These are phyloP conservation scores for Kryptolebias ocellatus DNA, from an alignment of 2,797 vertebrate species.

Conservation along the genomic window DNA sequence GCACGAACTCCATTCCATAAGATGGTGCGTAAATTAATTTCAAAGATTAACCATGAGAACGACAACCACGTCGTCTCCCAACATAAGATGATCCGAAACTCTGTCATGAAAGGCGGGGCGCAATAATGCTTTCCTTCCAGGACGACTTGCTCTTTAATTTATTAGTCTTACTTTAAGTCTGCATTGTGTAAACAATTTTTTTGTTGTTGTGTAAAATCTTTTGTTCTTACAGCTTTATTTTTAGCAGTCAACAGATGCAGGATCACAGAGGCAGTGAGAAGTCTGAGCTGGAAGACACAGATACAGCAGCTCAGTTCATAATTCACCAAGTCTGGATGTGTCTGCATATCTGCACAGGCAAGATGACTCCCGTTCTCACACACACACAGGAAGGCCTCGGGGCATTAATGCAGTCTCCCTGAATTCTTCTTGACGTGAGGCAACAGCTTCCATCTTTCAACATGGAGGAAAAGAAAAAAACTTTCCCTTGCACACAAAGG, in stretches of 20 bases:
- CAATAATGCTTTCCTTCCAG: too few relatives aligned
- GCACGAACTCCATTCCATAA: too few relatives aligned
- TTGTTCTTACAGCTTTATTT: neutral
- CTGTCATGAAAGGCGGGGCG: too few relatives aligned
- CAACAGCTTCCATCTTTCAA: neutral
- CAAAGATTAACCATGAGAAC: too few relatives aligned
- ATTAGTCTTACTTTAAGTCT: too few relatives aligned
- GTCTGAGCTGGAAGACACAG: too few relatives aligned
- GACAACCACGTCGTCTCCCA: too few relatives aligned
- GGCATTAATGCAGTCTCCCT: neutral
- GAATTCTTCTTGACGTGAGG: neutral
- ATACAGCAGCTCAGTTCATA: neutral
- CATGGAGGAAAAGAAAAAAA: neutral
- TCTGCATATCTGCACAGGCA: conserved; percentile 1
- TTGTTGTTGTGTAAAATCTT: neutral
- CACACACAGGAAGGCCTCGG: neutral
- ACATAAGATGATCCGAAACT: too few relatives aligned
- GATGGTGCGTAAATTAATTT: too few relatives aligned
- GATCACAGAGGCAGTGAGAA: neutral
- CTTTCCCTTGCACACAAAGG: too few relatives aligned
- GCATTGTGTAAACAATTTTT: neutral
- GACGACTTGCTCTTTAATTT: too few relatives aligned
- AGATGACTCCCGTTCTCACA: neutral
- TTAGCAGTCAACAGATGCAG: neutral
- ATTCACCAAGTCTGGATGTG: neutral